These are phyloP conservation scores for Trichacis sp. DNA, from an alignment of 2,888 invertebrate genomes.

Conservation along the genomic window DNA sequence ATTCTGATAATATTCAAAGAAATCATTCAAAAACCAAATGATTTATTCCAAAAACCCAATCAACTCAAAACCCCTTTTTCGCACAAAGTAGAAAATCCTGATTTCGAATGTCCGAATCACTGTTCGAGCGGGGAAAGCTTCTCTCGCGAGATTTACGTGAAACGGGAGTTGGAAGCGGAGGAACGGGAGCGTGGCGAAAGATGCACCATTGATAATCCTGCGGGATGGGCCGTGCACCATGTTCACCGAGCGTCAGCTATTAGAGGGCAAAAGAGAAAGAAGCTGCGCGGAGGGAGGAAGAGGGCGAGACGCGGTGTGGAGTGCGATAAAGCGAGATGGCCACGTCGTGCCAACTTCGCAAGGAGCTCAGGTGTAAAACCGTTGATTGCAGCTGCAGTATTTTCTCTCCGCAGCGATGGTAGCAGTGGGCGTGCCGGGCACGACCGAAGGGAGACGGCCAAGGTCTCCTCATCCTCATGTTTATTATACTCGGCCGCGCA, in stretches of 20 bases:
- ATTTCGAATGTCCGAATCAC: too few relatives aligned
- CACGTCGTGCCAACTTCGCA: slow-evolving; percentile 37
- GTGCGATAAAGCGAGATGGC: slow-evolving; percentile 15
- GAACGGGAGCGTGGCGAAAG: slow-evolving; percentile 55
- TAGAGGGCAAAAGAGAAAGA: slow-evolving; percentile 31
- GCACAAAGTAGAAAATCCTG: too few relatives aligned
- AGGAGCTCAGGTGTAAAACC: slow-evolving; percentile 65
- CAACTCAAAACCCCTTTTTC: too few relatives aligned
- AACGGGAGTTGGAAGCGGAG: slow-evolving; percentile 48
- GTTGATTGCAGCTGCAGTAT: slow-evolving; percentile 65
- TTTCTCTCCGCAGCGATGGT: slow-evolving; percentile 61
- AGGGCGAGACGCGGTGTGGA: slow-evolving; percentile 26
- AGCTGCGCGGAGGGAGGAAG: slow-evolving; percentile 24
- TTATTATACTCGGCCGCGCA: slow-evolving; percentile 58
- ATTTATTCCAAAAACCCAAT: too few relatives aligned
- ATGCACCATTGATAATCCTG: slow-evolving; percentile 52
- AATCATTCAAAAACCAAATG: too few relatives aligned
- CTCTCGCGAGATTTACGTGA: slow-evolving; percentile 2
- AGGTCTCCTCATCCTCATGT: slow-evolving; percentile 64
- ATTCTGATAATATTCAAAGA: too few relatives aligned
- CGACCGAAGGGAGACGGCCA: slow-evolving; percentile 65
- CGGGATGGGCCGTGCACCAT: slow-evolving; percentile 47
- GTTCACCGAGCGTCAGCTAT: slow-evolving; percentile 43
- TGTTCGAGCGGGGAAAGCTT: too few relatives aligned
- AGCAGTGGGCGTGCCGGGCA: slow-evolving; percentile 66